Base-by-base conservation (phyloP, 2,113 vertebrate species). In the Oreocharis arfaki region DNA sequence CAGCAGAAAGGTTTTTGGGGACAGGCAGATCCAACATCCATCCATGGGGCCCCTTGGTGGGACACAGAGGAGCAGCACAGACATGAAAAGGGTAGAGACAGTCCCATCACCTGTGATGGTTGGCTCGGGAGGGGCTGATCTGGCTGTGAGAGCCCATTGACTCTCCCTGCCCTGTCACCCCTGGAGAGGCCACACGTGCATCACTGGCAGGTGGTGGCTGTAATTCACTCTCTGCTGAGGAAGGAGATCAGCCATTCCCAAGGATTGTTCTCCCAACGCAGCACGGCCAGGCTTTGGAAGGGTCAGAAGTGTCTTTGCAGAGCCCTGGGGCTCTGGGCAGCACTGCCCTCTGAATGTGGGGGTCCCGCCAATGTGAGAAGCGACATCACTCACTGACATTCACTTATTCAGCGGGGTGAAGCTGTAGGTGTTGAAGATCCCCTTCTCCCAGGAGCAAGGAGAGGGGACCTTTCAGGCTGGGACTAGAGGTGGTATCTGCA, bases 51-150 rank as follows among this genome's bases (percentile, higher is more conserved):
- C 65, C 20, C 6, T 0, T 4, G 1, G 10, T 26, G 4, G 7
- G 5, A 9, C 23, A 76, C 24, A 70, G 13, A 41, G 9, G 5
- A 53, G 8, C 27, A 93, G 16, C 39, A 56, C 0, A 0, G 2
- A 9, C 16, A 11, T 0, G 0, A 37, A 1, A n/a, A 2, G 0
- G 0, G 2, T 1, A 5, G 4, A 44, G 1, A 12, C 7, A 89
- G 1, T 7, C 7, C 11, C 6, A 42, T 11, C 20, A 7, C 27
- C 44, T 6, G 6, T 28, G 59, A 1, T 26, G 22, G 10, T 22
- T 65, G 37, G 28, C 26, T 28, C 12, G 33, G 55, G 23, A 73
- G 73, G 7, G 15, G 47, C 46, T 91, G 50, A 2, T 37, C 18
- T 27, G 26, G 28, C 6, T 12, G 2, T 46, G 41, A 63, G 1